Percentiles rank a stretch among this genome's conserved stretches.
phyloP scores from a whole-genome alignment of 1,140 invertebrate genomes.

The Theocolax elegans region DNA sequence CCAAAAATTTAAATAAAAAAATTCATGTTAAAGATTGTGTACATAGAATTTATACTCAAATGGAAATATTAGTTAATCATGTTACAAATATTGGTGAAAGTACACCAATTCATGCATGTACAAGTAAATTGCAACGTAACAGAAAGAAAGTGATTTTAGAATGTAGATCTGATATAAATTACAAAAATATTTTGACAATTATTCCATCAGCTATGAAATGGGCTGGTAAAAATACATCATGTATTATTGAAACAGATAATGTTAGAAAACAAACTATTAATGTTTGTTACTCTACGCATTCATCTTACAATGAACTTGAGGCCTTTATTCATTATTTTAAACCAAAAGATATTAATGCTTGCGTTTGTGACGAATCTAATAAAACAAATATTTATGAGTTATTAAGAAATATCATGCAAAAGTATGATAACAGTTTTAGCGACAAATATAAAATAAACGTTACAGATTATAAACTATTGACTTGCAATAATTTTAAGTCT shows the following conservation, averaged over 20 bases:
- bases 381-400: slow-evolving; percentile 39
- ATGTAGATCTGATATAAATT: slow-evolving; percentile 47
- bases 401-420: slow-evolving; percentile 46
- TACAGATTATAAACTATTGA: slow-evolving; percentile 29
- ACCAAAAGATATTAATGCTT: slow-evolving; percentile 67
- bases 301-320: slow-evolving; percentile 70
- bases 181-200: slow-evolving; percentile 59
- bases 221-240: slow-evolving; percentile 57
- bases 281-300: slow-evolving; percentile 75
- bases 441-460: slow-evolving; percentile 34
- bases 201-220: slow-evolving; percentile 69
- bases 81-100: slow-evolving; percentile 57
- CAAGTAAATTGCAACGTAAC: slow-evolving; percentile 44
- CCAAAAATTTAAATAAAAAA: slow-evolving; percentile 64
- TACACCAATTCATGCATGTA: slow-evolving; percentile 66
- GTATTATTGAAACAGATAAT: slow-evolving; percentile 53
- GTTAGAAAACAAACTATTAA: slow-evolving; percentile 55
- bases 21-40: slow-evolving; percentile 67
- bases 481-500: slow-evolving; percentile 41
- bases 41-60: slow-evolving; percentile 59
- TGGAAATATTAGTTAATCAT: slow-evolving; percentile 60
- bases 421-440: slow-evolving; percentile 15
- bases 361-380: slow-evolving; percentile 59
- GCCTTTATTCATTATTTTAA: slow-evolving; percentile 69
- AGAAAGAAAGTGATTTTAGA: slow-evolving; percentile 34